Evolutionary conservation across 1,140 invertebrate species (phyloP), one percentile per base, ranked within the genome.

Genomic region (Nomia melanderi): DNA sequence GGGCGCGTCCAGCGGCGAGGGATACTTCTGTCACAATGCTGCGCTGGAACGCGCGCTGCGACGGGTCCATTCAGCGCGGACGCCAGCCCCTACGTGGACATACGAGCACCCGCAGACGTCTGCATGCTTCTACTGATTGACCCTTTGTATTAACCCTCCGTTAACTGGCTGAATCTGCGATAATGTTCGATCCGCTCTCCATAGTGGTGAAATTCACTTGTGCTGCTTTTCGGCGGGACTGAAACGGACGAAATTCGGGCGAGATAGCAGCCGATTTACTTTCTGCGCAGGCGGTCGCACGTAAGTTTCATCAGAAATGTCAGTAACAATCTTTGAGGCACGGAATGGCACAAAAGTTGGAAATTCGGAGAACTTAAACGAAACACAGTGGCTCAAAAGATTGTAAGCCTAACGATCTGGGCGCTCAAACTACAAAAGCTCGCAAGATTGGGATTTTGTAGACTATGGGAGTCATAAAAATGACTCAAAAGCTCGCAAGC

Each of bases 131-230:
- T 53, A 57, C 69, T 71, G 82, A 87, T 85, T 85, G 86, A 83
- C 62, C 84, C 65, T 81, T 85, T 84, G 82, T 86, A 78, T 86
- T 82, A 82, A 82, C 53, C 67, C 76, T 64, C 47, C 54, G 63
- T 72, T 74, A 81, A 81, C 77, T 79, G 73, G 50, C 33, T 76
- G 75, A 80, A 86, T 86, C 86, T 76, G 27, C 56, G 65, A 60
- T 29, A 64, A 78, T 59, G 66, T 86, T 82, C 83, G 82, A 84
- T 72, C 44, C 41, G 64, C 29, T 56, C 59, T 79, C 53, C 65
- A 79, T 65, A 23, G 63, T 31, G 11, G 14, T 11, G 47, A 29
- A 23, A 36, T 36, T 6, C 11, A 8, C 57, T n/a, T 0, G 23
- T 54, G 27, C 9, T 20, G 54, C 2, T 50, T 47, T 29, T 72